Conservation (phyloP, 2,888 invertebrate genomes). For the Parascotia fuliginaria region DNA sequence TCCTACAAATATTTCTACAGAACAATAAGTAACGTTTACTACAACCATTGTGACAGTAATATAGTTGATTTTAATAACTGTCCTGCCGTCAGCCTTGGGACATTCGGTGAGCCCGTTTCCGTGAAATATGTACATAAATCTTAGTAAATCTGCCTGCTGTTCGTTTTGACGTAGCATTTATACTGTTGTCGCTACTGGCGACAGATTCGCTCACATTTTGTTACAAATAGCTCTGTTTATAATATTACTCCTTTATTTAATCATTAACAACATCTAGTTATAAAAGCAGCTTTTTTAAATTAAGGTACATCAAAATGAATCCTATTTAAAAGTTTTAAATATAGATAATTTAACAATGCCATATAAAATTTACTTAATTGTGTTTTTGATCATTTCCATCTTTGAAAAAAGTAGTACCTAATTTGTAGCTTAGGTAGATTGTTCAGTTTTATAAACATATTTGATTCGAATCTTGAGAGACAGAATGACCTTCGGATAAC, state of each 20-base stretch:
- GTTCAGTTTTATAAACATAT: no score
- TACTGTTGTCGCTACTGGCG: conserved; percentile 47
- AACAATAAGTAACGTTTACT: conserved; percentile 4
- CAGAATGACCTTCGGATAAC: no score
- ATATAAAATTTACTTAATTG: no score
- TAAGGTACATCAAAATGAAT: no score
- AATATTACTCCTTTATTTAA: conserved; percentile 32
- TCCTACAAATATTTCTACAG: neutral
- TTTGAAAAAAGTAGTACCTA: no score
- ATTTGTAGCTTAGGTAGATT: no score
- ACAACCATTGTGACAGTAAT: conserved; percentile 10
- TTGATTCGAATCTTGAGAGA: no score
- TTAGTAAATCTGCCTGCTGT: conserved; percentile 61
- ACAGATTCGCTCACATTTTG: conserved; percentile 37
- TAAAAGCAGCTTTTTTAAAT: conserved; percentile 17
- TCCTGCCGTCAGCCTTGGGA: conserved; percentile 66
- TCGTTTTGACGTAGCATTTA: conserved; percentile 46
- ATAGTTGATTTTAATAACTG: conserved; percentile 42
- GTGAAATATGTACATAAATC: conserved; percentile 67
- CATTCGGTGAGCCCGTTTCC: conserved; percentile 52
- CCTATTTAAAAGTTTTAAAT: no score
- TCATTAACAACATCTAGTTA: conserved; percentile 32
- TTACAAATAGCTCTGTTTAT: conserved; percentile 41
- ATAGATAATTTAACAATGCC: no score
- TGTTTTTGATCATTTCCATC: no score